Base-by-base conservation (phyloP, 2,888 invertebrate species). In the Drosophila kanekoi region DNA sequence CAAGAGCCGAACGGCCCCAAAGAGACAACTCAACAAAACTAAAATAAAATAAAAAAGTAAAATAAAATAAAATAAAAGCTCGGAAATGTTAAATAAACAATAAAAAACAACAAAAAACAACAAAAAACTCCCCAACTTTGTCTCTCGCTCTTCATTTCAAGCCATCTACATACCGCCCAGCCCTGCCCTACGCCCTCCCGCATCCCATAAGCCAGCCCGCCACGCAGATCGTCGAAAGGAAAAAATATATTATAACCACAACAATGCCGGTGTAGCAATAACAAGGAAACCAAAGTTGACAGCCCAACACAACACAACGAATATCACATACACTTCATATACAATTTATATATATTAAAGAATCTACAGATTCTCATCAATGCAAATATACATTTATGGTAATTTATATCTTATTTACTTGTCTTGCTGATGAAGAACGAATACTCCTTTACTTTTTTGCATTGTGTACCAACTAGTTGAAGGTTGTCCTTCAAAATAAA, bases 71-170 rank as follows among this genome's bases (percentile, higher is more conserved):
- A 79, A 82, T 71, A 82, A 81, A 79, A 82, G 70, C 61, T 59
- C 75, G 66, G 64, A 87, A 81, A 82, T 83, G 78, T 84, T 84
- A 87, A 82, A 75, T 87, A 87, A 82, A 87, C 81, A 82, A 74
- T 82, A 80, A 83, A 82, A 84, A 41, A 47, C 35, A n/a, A n/a
- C n/a, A n/a, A n/a, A n/a, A n/a, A n/a, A n/a, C n/a, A n/a, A n/a
- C n/a, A n/a, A 48, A 40, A 66, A 49, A 54, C 59, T 60, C 37
- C 32, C 41, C 73, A 73, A 75, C 63, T 68, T 74, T 68, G 70
- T 60, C 52, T 52, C 52, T 35, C 8, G 28, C 49, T 58, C 51
- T 35, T 20, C 62, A 49, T 57, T 40, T 37, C 51, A 16, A 33
- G 43, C 66, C 66, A 65, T 65, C 54, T 59, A 65, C 70, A 71